Conservation (phyloP, 1,140 invertebrate species). For the Nixonia krombeini region DNA sequence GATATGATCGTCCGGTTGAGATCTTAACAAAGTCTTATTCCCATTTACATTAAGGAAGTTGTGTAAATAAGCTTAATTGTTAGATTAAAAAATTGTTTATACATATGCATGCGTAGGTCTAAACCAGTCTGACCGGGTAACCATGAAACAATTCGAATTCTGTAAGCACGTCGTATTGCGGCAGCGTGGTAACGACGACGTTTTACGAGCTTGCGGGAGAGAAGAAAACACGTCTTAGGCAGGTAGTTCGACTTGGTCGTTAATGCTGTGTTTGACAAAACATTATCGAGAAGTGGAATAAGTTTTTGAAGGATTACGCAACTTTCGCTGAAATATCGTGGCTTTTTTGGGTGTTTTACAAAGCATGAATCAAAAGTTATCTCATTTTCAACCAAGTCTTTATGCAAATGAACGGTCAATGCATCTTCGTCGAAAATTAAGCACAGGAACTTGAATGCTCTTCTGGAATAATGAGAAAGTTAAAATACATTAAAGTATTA, state of each 20-base stretch:
- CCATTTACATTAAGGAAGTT: too few relatives aligned
- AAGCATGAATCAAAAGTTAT: too few relatives aligned
- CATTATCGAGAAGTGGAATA: constrained; percentile 22
- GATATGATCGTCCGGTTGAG: too few relatives aligned
- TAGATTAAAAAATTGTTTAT: constrained; percentile 10
- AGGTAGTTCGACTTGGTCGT: constrained; percentile 15
- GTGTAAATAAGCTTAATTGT: constrained; percentile 4
- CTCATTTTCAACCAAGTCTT: too few relatives aligned
- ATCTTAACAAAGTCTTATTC: too few relatives aligned
- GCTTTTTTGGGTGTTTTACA: too few relatives aligned
- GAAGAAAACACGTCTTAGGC: constrained; percentile 20
- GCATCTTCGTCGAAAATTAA: too few relatives aligned
- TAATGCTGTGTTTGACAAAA: constrained; percentile 31
- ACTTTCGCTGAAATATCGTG: not conserved
- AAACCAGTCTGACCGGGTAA: constrained; percentile 30
- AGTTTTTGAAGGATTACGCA: constrained; percentile 3
- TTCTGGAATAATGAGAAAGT: too few relatives aligned
- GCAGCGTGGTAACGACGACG: constrained; percentile 30
- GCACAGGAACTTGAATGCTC: too few relatives aligned
- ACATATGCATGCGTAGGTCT: constrained; percentile 2
- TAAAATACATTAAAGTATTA: too few relatives aligned
- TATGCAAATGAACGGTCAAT: too few relatives aligned
- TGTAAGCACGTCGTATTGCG: constrained; percentile 20
- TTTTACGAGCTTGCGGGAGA: constrained; percentile 22
- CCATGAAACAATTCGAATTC: constrained; percentile 24